phyloP scores from a whole-genome alignment of 2,113 vertebrate genomes.

The Syngnathus scovelli region DNA sequence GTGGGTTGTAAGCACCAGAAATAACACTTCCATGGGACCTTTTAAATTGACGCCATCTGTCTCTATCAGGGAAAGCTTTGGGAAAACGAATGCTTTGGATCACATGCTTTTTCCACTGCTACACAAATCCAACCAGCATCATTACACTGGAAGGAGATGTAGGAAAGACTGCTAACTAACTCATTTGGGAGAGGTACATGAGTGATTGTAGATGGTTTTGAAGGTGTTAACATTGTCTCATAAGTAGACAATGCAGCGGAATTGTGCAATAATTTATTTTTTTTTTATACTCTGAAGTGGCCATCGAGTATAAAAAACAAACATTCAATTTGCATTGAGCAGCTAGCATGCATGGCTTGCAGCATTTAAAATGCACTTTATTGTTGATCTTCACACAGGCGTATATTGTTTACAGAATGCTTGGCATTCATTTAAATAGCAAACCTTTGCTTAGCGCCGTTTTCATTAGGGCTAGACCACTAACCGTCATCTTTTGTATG shows the following conservation, averaged over 20 bases:
- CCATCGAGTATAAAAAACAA: no score
- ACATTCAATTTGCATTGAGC: no score
- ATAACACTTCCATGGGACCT: constrained; percentile 67
- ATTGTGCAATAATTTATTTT: no score
- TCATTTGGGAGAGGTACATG: constrained; percentile 7
- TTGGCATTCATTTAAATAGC: not conserved
- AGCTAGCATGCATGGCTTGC: no score
- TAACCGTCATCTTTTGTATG: not conserved
- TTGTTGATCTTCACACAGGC: no score
- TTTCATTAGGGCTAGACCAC: constrained; percentile 39
- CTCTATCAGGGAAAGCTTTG: constrained; percentile 60
- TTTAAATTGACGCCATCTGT: constrained; percentile 69
- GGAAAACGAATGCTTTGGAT: constrained; percentile 55
- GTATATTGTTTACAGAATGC: no score
- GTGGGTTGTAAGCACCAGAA: constrained; percentile 49
- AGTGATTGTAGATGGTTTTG: not conserved
- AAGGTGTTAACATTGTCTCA: no score
- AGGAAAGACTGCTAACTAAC: constrained; percentile 14
- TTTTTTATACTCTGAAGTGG: no score
- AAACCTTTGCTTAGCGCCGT: constrained; percentile 40
- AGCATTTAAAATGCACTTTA: no score
- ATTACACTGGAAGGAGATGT: constrained; percentile 31
- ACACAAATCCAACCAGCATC: constrained; percentile 30
- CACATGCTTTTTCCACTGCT: constrained; percentile 45
- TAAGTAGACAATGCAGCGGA: no score